Evolutionary conservation across 2,888 invertebrate genomes (phyloP).

Genomic region (Smittia aterrima): DNA sequence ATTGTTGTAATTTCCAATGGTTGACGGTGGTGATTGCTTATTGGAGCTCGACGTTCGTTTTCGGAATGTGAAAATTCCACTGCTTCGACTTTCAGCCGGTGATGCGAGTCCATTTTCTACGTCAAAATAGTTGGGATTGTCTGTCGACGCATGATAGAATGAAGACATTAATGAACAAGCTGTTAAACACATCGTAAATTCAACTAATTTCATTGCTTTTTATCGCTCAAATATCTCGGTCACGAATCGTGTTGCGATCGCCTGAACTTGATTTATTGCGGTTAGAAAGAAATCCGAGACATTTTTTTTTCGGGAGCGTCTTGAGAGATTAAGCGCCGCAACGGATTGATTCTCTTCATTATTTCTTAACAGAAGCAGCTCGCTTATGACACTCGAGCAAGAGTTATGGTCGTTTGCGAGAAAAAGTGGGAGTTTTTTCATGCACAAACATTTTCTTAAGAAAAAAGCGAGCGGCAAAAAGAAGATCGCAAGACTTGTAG

Average conservation of each 20-base stretch:
- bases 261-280: conserved; percentile 5
- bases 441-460: conserved; percentile 17
- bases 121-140: conserved; percentile 39
- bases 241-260: background rate
- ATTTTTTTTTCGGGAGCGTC: background rate
- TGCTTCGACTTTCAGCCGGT: conserved; percentile 32
- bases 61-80: conserved; percentile 39
- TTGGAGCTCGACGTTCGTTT: conserved; percentile 36
- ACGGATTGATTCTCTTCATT: conserved; percentile 9
- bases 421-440: conserved; percentile 26
- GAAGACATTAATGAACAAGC: background rate
- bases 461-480: conserved; percentile 5
- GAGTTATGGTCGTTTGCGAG: conserved; percentile 11
- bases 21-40: conserved; percentile 19
- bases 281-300: conserved; percentile 10
- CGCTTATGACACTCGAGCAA: conserved; percentile 25
- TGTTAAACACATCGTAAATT: background rate
- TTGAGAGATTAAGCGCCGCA: conserved; percentile 24
- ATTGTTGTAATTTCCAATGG: conserved; percentile 28
- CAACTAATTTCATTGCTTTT: conserved; percentile 6
- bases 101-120: conserved; percentile 28
- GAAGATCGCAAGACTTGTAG: conserved; percentile 10
- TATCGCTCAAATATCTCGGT: background rate
- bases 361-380: background rate
- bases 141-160: conserved; percentile 1